Evolutionary conservation across 2,888 invertebrate genomes (phyloP).

Genomic region (Phaedon cochleariae): DNA sequence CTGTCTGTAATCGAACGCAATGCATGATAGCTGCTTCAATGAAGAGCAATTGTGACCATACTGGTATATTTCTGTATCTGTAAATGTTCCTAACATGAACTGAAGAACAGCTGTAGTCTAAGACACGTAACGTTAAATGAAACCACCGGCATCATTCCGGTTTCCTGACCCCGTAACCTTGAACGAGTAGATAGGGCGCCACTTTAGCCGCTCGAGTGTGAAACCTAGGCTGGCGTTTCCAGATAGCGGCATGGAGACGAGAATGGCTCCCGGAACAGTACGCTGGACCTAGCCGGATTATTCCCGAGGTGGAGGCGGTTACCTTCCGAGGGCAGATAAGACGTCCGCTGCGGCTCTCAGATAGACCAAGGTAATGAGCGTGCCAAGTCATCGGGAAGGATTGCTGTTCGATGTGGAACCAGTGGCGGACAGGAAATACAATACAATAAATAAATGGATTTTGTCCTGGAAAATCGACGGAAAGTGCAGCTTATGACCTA

Average conservation of each 20-base stretch:
- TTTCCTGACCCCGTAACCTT: too few species aligned
- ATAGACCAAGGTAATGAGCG: slow-evolving; percentile 57
- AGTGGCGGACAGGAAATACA: background rate
- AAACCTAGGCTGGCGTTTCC: slow-evolving; percentile 58
- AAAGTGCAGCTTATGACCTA: too few species aligned
- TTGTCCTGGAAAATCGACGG: too few species aligned
- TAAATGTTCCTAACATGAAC: too few species aligned
- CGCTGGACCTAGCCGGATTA: slow-evolving; percentile 60
- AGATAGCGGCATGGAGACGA: slow-evolving; percentile 59
- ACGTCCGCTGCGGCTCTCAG: slow-evolving; percentile 51
- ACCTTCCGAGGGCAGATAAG: slow-evolving; percentile 34
- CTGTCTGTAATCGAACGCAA: too few species aligned
- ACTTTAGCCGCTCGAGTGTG: slow-evolving; percentile 51
- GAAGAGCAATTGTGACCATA: too few species aligned
- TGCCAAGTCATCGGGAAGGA: slow-evolving; percentile 50
- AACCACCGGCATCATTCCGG: too few species aligned
- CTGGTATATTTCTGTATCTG: too few species aligned
- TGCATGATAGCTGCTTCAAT: too few species aligned
- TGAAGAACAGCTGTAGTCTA: too few species aligned
- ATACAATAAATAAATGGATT: too few species aligned
- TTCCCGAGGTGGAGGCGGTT: slow-evolving; percentile 52
- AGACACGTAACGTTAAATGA: too few species aligned
- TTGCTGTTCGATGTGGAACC: slow-evolving; percentile 13
- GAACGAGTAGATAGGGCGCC: background rate
- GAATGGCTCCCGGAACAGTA: slow-evolving; percentile 61